Conservation (phyloP, 1,140 invertebrate genomes). For the Calosoma granatense region DNA sequence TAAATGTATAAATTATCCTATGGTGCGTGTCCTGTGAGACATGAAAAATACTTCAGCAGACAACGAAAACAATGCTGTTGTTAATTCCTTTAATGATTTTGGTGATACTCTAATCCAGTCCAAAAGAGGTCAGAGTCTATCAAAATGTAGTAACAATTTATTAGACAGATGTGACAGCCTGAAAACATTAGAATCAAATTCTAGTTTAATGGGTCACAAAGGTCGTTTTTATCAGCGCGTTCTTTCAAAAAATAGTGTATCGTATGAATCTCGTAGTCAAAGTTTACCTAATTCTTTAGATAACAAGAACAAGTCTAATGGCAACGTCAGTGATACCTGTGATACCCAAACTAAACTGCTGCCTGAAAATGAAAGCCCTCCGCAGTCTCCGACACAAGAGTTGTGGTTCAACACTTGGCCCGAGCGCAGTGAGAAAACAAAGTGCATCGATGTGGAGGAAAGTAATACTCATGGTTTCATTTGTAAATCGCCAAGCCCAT, state of each 20-base stretch:
- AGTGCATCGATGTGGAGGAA: conserved; percentile 18
- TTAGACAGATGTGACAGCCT: conserved; percentile 14
- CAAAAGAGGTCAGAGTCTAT: conserved; percentile 14
- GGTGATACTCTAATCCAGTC: conserved; percentile 11
- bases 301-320: conserved; percentile 16
- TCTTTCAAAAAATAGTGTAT: conserved; percentile 16
- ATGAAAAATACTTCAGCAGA: conserved; percentile 18
- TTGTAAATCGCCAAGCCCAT: not conserved
- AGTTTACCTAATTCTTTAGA: conserved; percentile 23
- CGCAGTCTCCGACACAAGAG: conserved; percentile 17
- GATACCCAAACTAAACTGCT: conserved; percentile 19
- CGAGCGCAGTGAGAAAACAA: conserved; percentile 30
- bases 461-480: not conserved
- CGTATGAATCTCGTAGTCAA: conserved; percentile 20
- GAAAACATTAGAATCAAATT: conserved; percentile 16
- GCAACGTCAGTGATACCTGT: conserved; percentile 15
- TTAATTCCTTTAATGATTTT: conserved; percentile 17
- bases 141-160: conserved; percentile 12
- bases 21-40: not conserved
- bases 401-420: conserved; percentile 35
- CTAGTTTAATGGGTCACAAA: conserved; percentile 21
- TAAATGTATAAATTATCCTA: not conserved
- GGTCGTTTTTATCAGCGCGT: conserved; percentile 19
- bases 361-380: conserved; percentile 18
- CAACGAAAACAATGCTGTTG: conserved; percentile 17